Conservation (phyloP, 2,797 vertebrate genomes). For the Urocyon cinereoargenteus region DNA sequence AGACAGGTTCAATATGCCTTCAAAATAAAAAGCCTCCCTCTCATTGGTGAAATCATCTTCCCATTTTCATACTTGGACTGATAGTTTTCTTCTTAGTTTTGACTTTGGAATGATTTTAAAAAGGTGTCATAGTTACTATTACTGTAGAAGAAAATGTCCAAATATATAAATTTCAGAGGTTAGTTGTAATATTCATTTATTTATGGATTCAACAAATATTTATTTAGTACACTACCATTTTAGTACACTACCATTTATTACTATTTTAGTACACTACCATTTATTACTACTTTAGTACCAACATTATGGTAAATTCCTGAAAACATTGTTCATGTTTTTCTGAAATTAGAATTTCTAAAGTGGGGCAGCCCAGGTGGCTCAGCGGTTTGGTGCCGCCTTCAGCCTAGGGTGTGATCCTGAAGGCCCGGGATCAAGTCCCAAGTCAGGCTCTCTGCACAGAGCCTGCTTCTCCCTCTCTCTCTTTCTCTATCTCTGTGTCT, state of each 20-base stretch:
- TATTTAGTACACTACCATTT: neutral
- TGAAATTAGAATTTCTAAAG: neutral
- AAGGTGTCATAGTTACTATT: neutral
- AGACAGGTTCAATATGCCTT: neutral
- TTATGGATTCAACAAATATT: neutral
- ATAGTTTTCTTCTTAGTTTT: neutral
- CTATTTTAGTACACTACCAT: neutral
- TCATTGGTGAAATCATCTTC: neutral
- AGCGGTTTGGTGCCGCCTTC: too few relatives aligned
- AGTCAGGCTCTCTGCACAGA: too few relatives aligned
- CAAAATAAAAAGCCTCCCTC: neutral
- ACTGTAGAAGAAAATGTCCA: neutral
- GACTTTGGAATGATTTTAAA: neutral
- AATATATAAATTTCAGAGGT: neutral
- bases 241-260: neutral
- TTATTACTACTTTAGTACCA: neutral
- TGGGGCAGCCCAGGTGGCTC: too few relatives aligned
- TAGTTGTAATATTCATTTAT: neutral
- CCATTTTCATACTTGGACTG: neutral
- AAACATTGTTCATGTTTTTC: neutral
- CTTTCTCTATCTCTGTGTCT: too few relatives aligned
- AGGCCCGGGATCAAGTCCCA: too few relatives aligned
- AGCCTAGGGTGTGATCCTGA: too few relatives aligned
- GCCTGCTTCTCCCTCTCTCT: too few relatives aligned
- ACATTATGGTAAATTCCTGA: neutral